Percentiles rank a stretch among this genome's conserved stretches.
phyloP scores from a whole-genome alignment of 64 coral and sea anemone genomes.

The Trachythela sp. region DNA sequence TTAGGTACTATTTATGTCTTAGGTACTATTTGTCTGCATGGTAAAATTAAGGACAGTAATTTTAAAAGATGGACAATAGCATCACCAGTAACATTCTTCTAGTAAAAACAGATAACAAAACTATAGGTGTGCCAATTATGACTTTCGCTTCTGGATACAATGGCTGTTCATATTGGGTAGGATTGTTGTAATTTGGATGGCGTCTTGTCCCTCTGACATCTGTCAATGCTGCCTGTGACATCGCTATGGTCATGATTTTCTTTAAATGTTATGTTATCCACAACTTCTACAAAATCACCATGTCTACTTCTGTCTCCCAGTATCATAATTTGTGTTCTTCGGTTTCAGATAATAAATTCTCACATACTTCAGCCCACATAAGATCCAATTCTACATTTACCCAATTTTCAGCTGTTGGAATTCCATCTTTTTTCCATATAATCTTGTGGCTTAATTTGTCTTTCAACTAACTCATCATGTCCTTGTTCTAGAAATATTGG shows the following conservation, averaged over 20 bases:
- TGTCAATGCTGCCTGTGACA: neutral
- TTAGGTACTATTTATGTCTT: slow-evolving; percentile 41
- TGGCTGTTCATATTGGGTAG: neutral
- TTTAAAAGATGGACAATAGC: slow-evolving; percentile 8
- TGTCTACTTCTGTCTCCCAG: neutral
- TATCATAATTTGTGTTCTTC: neutral
- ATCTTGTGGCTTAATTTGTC: no score
- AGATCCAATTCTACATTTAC: neutral
- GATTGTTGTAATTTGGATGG: neutral
- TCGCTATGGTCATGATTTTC: neutral
- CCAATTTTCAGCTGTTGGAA: no score
- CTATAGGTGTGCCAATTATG: neutral
- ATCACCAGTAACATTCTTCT: neutral
- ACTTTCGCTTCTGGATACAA: neutral
- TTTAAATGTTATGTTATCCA: neutral
- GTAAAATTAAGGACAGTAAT: neutral
- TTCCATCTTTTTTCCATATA: no score
- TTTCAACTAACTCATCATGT: no score
- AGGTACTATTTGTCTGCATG: neutral
- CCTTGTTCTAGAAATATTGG: no score
- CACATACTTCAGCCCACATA: neutral
- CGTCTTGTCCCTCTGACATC: neutral
- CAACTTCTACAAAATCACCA: neutral
- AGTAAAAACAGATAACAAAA: neutral
- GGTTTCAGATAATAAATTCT: neutral